Evolutionary conservation across 2,797 vertebrate species (phyloP).

Genomic region (Anabas testudineus): DNA sequence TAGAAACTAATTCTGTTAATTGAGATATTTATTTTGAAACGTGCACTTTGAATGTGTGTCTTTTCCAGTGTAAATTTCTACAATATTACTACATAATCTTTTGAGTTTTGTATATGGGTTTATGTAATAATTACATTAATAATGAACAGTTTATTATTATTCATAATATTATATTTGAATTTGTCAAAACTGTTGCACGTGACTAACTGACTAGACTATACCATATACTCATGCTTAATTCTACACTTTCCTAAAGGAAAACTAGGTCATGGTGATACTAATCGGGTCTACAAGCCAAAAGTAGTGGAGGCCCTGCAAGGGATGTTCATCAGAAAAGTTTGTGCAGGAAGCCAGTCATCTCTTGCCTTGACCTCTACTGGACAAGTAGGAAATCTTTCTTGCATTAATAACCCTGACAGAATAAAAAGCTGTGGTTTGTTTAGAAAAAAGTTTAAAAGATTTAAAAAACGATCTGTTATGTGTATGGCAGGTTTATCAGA

Average conservation of each 20-base stretch:
- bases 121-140: neutral
- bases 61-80: neutral
- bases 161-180: neutral
- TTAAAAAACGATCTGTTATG: too few relatives aligned
- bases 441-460: neutral
- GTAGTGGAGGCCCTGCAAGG: slow-evolving; percentile 87
- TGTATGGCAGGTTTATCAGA: neutral
- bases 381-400: slow-evolving; percentile 76
- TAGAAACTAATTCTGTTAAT: neutral
- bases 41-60: neutral
- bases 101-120: neutral
- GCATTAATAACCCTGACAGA: neutral
- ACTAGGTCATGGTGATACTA: slow-evolving; percentile 88
- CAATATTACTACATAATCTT: neutral
- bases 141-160: too few relatives aligned
- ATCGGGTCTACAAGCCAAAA: slow-evolving; percentile 88
- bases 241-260: slow-evolving; percentile 77
- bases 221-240: neutral
- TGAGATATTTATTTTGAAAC: neutral
- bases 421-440: neutral
- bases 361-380: slow-evolving; percentile 88
- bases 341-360: slow-evolving; percentile 88
- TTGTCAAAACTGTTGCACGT: neutral
- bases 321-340: slow-evolving; percentile 88
- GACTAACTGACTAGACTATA: neutral